These are phyloP conservation scores for Protophormia terraenovae DNA, from an alignment of 2,888 invertebrate species.

Conservation along the genomic window DNA sequence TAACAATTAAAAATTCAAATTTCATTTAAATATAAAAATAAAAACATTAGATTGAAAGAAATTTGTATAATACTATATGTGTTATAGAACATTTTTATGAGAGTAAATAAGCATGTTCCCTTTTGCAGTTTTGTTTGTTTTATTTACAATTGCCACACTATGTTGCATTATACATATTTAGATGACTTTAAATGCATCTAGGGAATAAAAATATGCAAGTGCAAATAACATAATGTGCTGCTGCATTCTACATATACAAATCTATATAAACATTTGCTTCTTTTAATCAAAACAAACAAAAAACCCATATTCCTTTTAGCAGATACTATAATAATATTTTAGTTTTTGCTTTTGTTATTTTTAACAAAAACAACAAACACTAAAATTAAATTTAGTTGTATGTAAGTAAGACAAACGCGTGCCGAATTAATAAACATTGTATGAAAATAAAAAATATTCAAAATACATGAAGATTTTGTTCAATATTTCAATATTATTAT, in stretches of 20 bases:
- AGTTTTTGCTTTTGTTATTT: not conserved
- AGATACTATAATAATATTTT: conserved; percentile 37
- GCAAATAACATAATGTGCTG: conserved; percentile 50
- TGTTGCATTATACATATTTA: conserved; percentile 7
- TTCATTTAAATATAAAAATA: conserved; percentile 41
- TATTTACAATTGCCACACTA: conserved; percentile 37
- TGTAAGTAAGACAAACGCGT: conserved; percentile 75
- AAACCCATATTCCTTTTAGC: not conserved
- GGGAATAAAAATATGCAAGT: conserved; percentile 44
- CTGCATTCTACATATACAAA: no score
- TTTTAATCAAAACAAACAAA: not conserved
- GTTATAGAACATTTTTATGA: not conserved
- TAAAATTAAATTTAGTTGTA: conserved; percentile 11
- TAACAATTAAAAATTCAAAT: conserved; percentile 61
- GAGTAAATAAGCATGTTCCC: not conserved
- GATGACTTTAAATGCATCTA: not conserved
- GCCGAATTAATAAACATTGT: conserved; percentile 77
- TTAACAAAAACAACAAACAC: not conserved
- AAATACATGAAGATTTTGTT: conserved; percentile 33
- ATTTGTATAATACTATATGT: not conserved
- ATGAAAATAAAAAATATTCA: not conserved
- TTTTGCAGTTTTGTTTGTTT: not conserved
- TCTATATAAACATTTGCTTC: not conserved
- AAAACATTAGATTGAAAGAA: conserved; percentile 34
- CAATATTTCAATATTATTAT: conserved; percentile 24